A percentile compares a stretch with the other conserved stretches of the same genome.
phyloP scores from a whole-genome alignment of 2,888 invertebrate species.

The Chromoteleia sp. region DNA sequence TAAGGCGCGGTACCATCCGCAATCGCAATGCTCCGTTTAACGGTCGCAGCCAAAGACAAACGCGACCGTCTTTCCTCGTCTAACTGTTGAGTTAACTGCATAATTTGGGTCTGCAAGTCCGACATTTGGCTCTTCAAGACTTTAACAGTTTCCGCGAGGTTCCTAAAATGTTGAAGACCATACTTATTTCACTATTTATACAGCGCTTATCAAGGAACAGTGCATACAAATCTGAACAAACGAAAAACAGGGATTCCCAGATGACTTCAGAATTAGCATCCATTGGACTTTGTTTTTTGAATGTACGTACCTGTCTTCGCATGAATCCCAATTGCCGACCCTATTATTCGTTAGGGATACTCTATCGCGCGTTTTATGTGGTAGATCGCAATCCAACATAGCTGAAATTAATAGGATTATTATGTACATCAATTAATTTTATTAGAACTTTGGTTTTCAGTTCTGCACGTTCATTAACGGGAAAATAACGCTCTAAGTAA shows the following conservation, averaged over 20 bases:
- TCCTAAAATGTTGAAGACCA: slow-evolving; percentile 84
- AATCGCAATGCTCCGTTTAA: slow-evolving; percentile 81
- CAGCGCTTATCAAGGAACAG: background rate
- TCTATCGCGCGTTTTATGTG: slow-evolving; percentile 81
- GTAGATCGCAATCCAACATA: slow-evolving; percentile 81
- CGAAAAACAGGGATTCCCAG: slow-evolving; percentile 26
- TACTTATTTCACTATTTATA: background rate
- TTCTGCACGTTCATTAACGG: background rate
- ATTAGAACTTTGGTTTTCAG: slow-evolving; percentile 5
- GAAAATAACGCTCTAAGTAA: background rate
- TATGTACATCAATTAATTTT: slow-evolving; percentile 24
- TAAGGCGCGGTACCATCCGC: slow-evolving; percentile 75
- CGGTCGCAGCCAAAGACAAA: slow-evolving; percentile 81
- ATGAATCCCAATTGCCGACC: slow-evolving; percentile 80
- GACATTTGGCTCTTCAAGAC: slow-evolving; percentile 90
- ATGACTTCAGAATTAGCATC: slow-evolving; percentile 84
- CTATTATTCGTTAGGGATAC: slow-evolving; percentile 80
- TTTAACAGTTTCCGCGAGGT: slow-evolving; percentile 91
- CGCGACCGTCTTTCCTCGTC: slow-evolving; percentile 89
- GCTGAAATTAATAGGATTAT: slow-evolving; percentile 80
- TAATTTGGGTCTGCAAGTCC: slow-evolving; percentile 88
- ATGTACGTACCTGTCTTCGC: slow-evolving; percentile 81
- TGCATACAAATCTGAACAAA: slow-evolving; percentile 43
- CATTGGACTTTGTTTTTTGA: slow-evolving; percentile 36
- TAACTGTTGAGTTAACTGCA: slow-evolving; percentile 87